Base-by-base conservation (phyloP, 2,888 invertebrate species). In the Hartigia nigra region DNA sequence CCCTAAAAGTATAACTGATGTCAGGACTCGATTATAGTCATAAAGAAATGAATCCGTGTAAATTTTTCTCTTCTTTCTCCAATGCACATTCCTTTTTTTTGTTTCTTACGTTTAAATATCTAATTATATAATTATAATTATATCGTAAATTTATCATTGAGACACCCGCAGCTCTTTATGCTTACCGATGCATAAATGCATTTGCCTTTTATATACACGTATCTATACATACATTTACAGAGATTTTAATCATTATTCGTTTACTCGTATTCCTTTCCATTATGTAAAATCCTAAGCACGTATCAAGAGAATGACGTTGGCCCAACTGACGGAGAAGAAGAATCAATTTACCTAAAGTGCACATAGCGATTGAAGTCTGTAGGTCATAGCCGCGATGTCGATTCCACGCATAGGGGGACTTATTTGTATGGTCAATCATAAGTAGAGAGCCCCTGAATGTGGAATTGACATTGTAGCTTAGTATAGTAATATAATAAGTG, bases 271-370 rank as follows among this genome's bases (percentile, higher is more conserved):
- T 55, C 23, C 23, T 5, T 23, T 23, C 9, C 1, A 39, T 55
- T 55, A 23, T 55, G 23, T 55, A 23, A 55, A 55, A 55, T 55
- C 55, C 23, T 55, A 55, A 77, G 55, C 69, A 76, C 74, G 39
- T 76, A 78, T 70, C 69, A 80, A 69, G 76, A 81, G 78, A 76
- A 82, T 79, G 77, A 78, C 76, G 78, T 81, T 74, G 79, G 79
- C 77, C 75, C 78, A 79, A 81, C 72, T 75, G 82, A 78, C 78
- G 74, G 74, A 80, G 76, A 77, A 70, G 36, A 32, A 39, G 76
- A 75, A 79, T 76, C 76, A 35, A 34, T 76, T 78, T 31, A 31
- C 34, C 35, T 11, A 78, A 12, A 72, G 76, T 11, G 23, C 37
- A 31, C 39, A n/a, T 1, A 55, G 55, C 23, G 55, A 55, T 55